Evolutionary conservation across 2,888 invertebrate genomes (phyloP), one percentile per base, ranked within the genome.

Genomic region (Trilocha varians): DNA sequence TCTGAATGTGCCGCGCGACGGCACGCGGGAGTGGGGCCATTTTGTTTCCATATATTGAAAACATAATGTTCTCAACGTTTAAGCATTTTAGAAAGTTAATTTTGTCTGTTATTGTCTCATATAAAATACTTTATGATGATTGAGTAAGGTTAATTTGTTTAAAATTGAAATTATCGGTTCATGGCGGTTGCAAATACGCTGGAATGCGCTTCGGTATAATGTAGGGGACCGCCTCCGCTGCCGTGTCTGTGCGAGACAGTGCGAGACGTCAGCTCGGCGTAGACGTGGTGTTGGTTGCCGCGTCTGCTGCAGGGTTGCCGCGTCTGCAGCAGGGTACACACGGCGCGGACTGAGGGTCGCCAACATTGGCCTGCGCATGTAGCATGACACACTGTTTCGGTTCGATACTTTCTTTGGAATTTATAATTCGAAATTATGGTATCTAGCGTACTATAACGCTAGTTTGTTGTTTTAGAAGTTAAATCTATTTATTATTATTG

Each of bases 291-390:
- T 71, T 69, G 67, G 67, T 71, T 59, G 65, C 68, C 67, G 66
- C 53, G 58, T 57, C 65, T 66, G 62, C 64, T 66, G 71, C 76
- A 78, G 83, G 83, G 84, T 84, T 84, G 84, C 84, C 84, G 84
- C 53, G 58, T 57, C 65, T 66, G 62, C 64, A 65, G 71, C 76
- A 78, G 83, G 83, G 84, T 84, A 84, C 84, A 83, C 78, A 77
- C 59, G 56, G 57, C 55, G 57, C 59, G 63, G 64, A 70, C 67
- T 58, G 62, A 62, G 78, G 80, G 78, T 76, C 76, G 64, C 57
- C 55, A 59, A 50, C 55, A 49, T 51, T 52, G 55, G 56, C 58
- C 59, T 70, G 72, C 67, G 69, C 69, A 67, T 65, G 67, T 71
- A 71, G 70, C 75, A 66, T 70, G 70, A 68, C 64, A 59, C 55